Evolutionary conservation across 2,113 vertebrate species (phyloP).

Genomic region (Anser cygnoides): DNA sequence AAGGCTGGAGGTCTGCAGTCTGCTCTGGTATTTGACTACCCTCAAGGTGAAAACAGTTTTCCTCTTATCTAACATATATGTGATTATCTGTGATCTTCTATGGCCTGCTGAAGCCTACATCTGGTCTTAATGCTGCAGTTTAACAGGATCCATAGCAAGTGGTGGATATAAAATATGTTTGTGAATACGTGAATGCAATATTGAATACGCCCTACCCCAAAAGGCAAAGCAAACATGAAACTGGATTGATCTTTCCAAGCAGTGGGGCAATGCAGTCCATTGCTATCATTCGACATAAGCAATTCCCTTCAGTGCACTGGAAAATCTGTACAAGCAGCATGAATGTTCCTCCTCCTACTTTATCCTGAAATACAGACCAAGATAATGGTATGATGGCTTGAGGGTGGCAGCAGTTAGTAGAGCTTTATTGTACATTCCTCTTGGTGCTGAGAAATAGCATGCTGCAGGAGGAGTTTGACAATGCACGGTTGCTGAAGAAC

Average conservation of each 20-base stretch:
- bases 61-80: background rate
- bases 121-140: background rate
- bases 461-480: background rate
- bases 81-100: background rate
- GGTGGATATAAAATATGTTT: background rate
- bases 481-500: background rate
- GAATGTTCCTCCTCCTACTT: background rate
- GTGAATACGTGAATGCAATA: background rate
- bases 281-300: rapidly evolving
- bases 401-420: background rate
- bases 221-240: background rate
- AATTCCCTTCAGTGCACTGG: background rate
- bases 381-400: background rate
- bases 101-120: background rate
- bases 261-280: background rate
- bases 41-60: background rate
- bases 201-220: no score
- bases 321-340: background rate
- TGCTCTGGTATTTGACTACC: background rate
- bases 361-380: background rate
- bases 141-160: background rate
- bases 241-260: background rate
- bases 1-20: background rate
- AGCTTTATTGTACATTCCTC: background rate
- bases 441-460: background rate